Conservation (phyloP, 1,140 invertebrate species). For the Tachypleus tridentatus region DNA sequence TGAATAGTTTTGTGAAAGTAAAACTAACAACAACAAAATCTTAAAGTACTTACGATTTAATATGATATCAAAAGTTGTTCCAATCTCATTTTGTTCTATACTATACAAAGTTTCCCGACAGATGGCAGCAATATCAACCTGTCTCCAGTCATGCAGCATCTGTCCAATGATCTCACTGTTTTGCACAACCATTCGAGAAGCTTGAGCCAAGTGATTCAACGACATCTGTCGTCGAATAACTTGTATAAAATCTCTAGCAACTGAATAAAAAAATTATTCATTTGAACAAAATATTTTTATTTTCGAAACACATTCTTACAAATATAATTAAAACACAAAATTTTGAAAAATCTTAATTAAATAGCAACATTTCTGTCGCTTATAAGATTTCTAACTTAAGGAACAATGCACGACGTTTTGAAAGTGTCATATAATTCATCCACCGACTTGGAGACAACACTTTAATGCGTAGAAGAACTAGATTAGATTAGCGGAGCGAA, state of each 20-base stretch:
- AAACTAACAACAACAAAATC: background rate
- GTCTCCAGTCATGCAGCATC: conserved; percentile 44
- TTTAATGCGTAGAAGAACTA: too few relatives aligned
- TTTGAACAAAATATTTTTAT: too few relatives aligned
- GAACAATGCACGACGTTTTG: too few relatives aligned
- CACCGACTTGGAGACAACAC: too few relatives aligned
- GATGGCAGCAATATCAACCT: conserved; percentile 36
- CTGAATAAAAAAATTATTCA: conserved; percentile 23
- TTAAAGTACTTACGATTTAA: conserved; percentile 30
- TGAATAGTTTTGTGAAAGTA: too few relatives aligned
- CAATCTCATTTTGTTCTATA: conserved; percentile 29
- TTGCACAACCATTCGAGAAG: conserved; percentile 43
- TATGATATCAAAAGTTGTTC: conserved; percentile 30
- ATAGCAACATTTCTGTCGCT: too few relatives aligned
- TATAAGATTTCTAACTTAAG: too few relatives aligned
- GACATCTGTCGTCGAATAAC: conserved; percentile 45
- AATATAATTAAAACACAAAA: too few relatives aligned
- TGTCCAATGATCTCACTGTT: conserved; percentile 43
- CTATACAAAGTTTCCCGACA: conserved; percentile 38
- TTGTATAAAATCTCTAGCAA: conserved; percentile 40
- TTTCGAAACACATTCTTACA: too few relatives aligned
- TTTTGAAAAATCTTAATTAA: too few relatives aligned
- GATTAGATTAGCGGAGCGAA: too few relatives aligned
- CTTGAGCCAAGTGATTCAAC: conserved; percentile 48
- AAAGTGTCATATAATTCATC: too few relatives aligned